Base-by-base conservation (phyloP, 2,888 invertebrate species). In the Frankliniella fusca region DNA sequence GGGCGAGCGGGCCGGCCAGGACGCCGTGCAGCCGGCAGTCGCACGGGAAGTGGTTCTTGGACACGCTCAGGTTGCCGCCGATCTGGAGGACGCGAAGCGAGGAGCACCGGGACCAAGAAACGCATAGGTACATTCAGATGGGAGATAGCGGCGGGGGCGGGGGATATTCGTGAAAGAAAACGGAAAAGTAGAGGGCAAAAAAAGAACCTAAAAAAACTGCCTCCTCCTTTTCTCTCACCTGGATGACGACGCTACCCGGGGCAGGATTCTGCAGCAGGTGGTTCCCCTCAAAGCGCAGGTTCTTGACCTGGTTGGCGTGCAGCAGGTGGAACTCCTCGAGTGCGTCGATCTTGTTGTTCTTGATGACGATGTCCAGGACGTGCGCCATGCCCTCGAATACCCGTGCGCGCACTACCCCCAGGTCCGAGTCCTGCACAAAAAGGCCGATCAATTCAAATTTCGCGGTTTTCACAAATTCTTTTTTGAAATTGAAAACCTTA, bases 341-440 rank as follows among this genome's bases (percentile, higher is more conserved):
- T 0, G 92, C 92, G 86, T 95, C 95, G 84, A 96, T 94, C 89
- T 95, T 96, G 87, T 96, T 96, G 87, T 95, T 95, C 70, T 94
- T 89, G 85, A 96, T 91, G 86, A 94, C 94, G 50, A 96, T 89
- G 80, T 90, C 91, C 81, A 93, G 93, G 70, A 96, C 93, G 85
- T 92, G 91, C 28, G 91, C 90, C 80, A 96, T 89, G 0, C 94
- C 95, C 81, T 93, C 92, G 87, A 96, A 96, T 0, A 94, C 94
- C 81, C 94, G 61, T 11, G 23, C 27, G 70, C 70, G 70, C 23
- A 96, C 91, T 12, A 93, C 89, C 0, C 95, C 95, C 80, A 96
- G 89, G 87, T 95, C 95, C 10, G 95, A 95, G 86, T 95, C 95
- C 84, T 95, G 94, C 83, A 95, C 91, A 80, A 94, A 93, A 27